Conservation (phyloP, 2,888 invertebrate species). For the Prosapia bicincta region DNA sequence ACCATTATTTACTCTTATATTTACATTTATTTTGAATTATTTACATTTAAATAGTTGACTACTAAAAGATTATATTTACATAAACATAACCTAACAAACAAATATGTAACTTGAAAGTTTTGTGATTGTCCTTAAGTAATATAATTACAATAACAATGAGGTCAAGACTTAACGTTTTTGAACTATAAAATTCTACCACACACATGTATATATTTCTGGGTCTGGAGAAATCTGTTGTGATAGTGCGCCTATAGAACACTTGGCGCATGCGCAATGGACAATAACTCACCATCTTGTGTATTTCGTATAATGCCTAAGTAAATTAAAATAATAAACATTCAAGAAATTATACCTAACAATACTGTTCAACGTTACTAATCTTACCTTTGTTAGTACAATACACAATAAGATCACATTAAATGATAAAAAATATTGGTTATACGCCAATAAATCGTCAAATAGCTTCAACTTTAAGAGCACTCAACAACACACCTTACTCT, state of each 20-base stretch:
- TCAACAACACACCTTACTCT: background rate
- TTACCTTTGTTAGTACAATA: background rate
- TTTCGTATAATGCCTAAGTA: background rate
- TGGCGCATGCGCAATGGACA: background rate
- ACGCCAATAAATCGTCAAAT: background rate
- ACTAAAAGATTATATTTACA: no score
- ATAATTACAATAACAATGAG: no score
- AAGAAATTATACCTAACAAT: background rate
- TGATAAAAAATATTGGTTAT: background rate
- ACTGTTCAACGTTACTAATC: background rate
- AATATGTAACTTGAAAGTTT: no score
- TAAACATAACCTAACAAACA: no score
- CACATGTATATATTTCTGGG: background rate
- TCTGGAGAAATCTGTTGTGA: background rate
- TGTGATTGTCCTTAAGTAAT: no score
- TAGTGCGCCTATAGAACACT: background rate
- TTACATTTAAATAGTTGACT: no score
- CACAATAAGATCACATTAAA: background rate
- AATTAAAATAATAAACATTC: background rate
- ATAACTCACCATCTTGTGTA: background rate
- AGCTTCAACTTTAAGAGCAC: background rate
- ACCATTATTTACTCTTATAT: no score
- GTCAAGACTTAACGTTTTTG: background rate
- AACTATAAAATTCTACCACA: background rate
- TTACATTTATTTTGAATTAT: no score